These are phyloP conservation scores for Aquatica leii DNA, from an alignment of 2,888 invertebrate species.

Conservation along the genomic window DNA sequence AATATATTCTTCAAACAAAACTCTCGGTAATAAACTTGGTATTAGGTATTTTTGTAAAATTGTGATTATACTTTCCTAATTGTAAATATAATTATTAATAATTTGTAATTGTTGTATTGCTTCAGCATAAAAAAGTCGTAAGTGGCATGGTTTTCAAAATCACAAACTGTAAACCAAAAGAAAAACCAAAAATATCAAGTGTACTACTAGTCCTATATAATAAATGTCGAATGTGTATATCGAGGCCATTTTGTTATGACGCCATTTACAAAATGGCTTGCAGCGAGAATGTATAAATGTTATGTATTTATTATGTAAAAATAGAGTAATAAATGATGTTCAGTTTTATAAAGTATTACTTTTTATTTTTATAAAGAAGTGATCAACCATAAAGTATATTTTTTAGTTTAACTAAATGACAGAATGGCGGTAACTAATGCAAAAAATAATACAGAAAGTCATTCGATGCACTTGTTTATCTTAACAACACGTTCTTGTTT, in stretches of 20 bases:
- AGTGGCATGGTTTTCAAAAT: slow-evolving; percentile 10
- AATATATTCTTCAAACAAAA: too few species aligned
- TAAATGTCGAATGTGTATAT: slow-evolving; percentile 47
- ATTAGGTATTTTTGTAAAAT: background rate
- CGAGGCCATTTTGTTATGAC: slow-evolving; percentile 48
- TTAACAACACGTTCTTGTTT: too few species aligned
- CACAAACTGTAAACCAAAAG: slow-evolving; percentile 11
- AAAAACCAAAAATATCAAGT: slow-evolving; percentile 47
- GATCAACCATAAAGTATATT: too few species aligned
- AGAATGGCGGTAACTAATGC: too few species aligned
- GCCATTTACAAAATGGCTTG: slow-evolving; percentile 47
- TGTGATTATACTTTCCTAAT: slow-evolving; percentile 14
- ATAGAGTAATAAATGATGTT: slow-evolving; percentile 49
- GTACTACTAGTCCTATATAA: slow-evolving; percentile 52
- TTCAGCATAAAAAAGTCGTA: slow-evolving; percentile 30
- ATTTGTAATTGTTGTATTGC: slow-evolving; percentile 47
- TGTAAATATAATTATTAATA: slow-evolving; percentile 37
- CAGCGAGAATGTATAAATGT: slow-evolving; percentile 55
- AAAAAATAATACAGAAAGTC: too few species aligned
- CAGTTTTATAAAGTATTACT: slow-evolving; percentile 27
- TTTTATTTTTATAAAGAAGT: slow-evolving; percentile 15
- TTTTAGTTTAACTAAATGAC: too few species aligned
- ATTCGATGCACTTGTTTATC: too few species aligned
- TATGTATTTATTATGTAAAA: slow-evolving; percentile 60
- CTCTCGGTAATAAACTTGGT: too few species aligned